Base-by-base conservation (phyloP, 2,888 invertebrate genomes). In the Cecidostiba fungosa region DNA sequence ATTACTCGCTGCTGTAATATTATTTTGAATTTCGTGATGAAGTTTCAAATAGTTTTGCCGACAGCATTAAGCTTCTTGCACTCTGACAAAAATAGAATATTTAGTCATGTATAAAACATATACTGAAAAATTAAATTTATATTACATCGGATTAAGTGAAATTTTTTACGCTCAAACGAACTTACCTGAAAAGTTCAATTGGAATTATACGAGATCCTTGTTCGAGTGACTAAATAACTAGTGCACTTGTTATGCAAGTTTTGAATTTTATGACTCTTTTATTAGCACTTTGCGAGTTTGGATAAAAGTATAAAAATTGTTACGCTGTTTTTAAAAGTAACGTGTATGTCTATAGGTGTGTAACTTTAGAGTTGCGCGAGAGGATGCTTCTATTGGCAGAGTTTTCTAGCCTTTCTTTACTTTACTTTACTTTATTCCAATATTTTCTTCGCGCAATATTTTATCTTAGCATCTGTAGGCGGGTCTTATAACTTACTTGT, bases 361-460 rank as follows among this genome's bases (percentile, higher is more conserved):
- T 26, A 62, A 62, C 26, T 62, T 62, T 62, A 10, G 10, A 66
- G 66, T 66, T 66, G 54, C 12, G 8, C n/a, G n/a, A n/a, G n/a
- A 8, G 16, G 16, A 72, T 73, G 39, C 47, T 74, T 66, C 62
- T 32, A 74, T 66, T 47, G 29, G n/a, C n/a, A 29, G 62, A 74
- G 62, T 82, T 74, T 81, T 62, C 50, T 10, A 59, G 26, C 14
- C 43, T 78, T 26, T 54, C 43, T 78, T 16, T 54, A 26, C 8
- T 66, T 3, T 76, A 29, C 69, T 69, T 76, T 70, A 77, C 70
- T 62, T 76, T 77, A 77, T 74, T 77, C 36, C 77, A 69, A 83
- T 62, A 82, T 70, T 83, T 77, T 83, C 26, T 70, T 72, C 47
- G n/a, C 47, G n/a, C 70, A 83, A 74, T 83, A 77, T 54, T 83